phyloP scores from a whole-genome alignment of 2,888 invertebrate genomes.

The Cephus runcator region DNA sequence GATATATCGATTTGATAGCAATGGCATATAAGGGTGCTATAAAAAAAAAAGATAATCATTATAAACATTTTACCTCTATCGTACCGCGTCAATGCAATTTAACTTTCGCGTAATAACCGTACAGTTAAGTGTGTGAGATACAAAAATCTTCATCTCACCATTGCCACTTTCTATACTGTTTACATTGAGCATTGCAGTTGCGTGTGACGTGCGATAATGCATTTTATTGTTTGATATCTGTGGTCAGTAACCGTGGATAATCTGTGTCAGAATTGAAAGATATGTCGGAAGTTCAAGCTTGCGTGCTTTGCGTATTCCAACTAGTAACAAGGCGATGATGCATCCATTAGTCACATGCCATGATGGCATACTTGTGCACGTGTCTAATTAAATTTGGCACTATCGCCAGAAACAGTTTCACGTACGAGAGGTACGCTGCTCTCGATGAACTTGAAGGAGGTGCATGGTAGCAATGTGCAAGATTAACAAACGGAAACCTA shows the following conservation, averaged over 20 bases:
- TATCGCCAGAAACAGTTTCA: not conserved
- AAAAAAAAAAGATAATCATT: not conserved
- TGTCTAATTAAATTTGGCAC: not conserved
- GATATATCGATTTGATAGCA: not conserved
- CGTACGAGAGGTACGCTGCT: not conserved
- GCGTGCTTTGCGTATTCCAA: not conserved
- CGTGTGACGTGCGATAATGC: not conserved
- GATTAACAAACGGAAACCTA: not conserved
- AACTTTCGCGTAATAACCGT: not conserved
- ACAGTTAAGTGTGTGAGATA: not conserved
- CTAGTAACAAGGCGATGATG: not conserved
- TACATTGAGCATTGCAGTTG: not conserved
- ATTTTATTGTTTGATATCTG: not conserved
- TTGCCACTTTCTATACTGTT: not conserved
- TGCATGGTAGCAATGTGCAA: not conserved
- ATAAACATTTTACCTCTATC: not conserved
- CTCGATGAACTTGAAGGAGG: not conserved
- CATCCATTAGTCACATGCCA: not conserved
- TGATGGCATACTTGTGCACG: not conserved
- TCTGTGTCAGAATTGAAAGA: not conserved
- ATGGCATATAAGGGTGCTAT: not conserved
- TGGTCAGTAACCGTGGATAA: constrained; percentile 8
- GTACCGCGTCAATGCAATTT: not conserved
- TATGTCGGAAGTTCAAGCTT: not conserved
- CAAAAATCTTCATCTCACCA: not conserved